Conservation (phyloP, 1,140 invertebrate species). For the Drosophila punjabiensis region DNA sequence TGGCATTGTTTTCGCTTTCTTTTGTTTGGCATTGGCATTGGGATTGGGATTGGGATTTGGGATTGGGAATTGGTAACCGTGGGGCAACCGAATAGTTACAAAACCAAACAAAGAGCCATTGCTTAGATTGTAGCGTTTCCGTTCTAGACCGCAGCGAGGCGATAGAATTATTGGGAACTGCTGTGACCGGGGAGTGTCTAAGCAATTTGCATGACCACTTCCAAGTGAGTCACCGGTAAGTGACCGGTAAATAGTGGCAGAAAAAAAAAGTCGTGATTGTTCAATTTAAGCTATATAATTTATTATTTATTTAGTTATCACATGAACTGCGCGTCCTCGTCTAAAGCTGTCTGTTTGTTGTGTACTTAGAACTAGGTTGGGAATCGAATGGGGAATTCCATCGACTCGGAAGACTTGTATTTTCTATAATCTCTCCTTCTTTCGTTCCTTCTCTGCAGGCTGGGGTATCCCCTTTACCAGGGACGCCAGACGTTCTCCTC, state of each 20-base stretch:
- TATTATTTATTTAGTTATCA: constrained; percentile 74
- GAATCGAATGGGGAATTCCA: constrained; percentile 33
- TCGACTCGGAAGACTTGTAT: constrained; percentile 68
- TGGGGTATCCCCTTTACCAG: constrained; percentile 86
- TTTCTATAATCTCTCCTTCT: constrained; percentile 31
- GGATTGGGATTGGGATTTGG: background rate
- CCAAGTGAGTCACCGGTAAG: constrained; percentile 13
- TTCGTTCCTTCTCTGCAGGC: background rate
- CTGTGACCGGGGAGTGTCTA: constrained; percentile 14
- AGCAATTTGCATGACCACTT: constrained; percentile 27
- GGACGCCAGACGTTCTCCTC: constrained; percentile 89
- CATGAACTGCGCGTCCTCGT: constrained; percentile 66
- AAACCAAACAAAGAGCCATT: constrained; percentile 4
- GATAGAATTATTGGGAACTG: constrained; percentile 9
- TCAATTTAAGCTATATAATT: constrained; percentile 69
- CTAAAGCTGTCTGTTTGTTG: constrained; percentile 61
- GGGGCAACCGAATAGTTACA: constrained; percentile 47
- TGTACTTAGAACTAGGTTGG: constrained; percentile 51
- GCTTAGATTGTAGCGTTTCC: constrained; percentile 41
- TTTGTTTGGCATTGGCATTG: constrained; percentile 45
- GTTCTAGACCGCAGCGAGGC: constrained; percentile 22
- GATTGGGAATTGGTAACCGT: constrained; percentile 3
- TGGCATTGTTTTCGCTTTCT: constrained; percentile 81
- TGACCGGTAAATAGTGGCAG: constrained; percentile 8
- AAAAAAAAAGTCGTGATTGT: constrained; percentile 35